phyloP scores from a whole-genome alignment of 2,113 vertebrate genomes.

The Syngnathus floridae region DNA sequence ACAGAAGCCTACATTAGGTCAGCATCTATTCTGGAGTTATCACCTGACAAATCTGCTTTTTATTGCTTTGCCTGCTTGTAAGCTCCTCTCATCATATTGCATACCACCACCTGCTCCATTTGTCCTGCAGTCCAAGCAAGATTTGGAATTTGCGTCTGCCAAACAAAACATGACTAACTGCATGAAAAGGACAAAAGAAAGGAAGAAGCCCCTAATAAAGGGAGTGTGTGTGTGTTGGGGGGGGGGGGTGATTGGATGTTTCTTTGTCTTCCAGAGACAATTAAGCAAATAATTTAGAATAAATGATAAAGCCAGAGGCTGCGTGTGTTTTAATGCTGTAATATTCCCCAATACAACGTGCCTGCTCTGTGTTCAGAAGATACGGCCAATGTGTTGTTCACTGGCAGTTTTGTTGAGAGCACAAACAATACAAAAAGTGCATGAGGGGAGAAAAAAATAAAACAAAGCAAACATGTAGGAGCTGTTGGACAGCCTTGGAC shows the following conservation, averaged over 20 bases:
- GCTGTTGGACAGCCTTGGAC: conserved; percentile 19
- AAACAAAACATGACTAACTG: conserved; percentile 30
- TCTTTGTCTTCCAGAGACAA: conserved; percentile 33
- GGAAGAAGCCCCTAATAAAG: conserved; percentile 6
- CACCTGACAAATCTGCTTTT: conserved; percentile 36
- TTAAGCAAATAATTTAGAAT: conserved; percentile 46
- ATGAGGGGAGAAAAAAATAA: neutral
- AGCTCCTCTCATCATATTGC: conserved; percentile 42
- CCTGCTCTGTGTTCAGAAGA: conserved; percentile 16
- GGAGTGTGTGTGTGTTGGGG: neutral
- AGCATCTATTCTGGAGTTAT: conserved; percentile 26
- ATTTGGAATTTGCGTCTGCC: conserved; percentile 10
- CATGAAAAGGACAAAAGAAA: conserved; percentile 17
- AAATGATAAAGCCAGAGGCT: conserved; percentile 30
- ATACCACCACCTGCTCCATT: conserved; percentile 46
- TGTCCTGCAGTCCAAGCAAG: conserved; percentile 18
- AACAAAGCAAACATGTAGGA: neutral
- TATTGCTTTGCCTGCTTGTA: conserved; percentile 32
- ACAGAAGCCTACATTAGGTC: conserved; percentile 27
- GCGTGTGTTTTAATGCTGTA: conserved; percentile 4
- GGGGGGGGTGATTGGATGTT: neutral
- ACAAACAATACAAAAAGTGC: neutral
- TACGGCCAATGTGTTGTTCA: neutral
- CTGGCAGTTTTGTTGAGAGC: neutral
- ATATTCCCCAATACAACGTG: conserved; percentile 6